A percentile compares a stretch with the other conserved stretches of the same genome.
phyloP scores from a whole-genome alignment of 2,113 vertebrate species.

The Ginglymostoma cirratum region DNA sequence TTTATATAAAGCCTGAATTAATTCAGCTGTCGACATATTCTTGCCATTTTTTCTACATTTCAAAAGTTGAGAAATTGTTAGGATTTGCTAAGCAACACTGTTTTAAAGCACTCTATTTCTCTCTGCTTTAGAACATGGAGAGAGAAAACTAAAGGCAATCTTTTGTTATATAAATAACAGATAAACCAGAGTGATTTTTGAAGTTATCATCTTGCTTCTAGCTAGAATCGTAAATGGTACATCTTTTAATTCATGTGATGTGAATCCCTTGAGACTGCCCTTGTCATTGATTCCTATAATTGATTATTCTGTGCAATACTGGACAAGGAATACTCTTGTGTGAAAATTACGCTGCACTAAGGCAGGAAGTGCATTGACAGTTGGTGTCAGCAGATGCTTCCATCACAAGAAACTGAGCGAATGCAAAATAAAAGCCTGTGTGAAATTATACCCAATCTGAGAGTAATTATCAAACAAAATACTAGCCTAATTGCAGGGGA shows the following conservation, averaged over 20 bases:
- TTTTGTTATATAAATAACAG: background rate
- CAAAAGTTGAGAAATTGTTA: background rate
- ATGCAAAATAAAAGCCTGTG: slow-evolving; percentile 1
- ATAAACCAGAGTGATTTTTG: background rate
- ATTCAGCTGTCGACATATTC: background rate
- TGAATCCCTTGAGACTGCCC: background rate
- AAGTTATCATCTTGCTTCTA: background rate
- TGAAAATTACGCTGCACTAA: background rate
- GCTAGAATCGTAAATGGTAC: background rate
- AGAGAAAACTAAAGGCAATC: background rate
- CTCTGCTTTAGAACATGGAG: background rate
- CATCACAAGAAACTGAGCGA: background rate
- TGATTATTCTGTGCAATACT: background rate
- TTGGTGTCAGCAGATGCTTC: background rate
- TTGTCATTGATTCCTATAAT: background rate
- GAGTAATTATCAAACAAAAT: background rate
- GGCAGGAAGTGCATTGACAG: background rate
- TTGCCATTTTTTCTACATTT: background rate
- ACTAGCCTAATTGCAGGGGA: background rate
- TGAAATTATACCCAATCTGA: background rate
- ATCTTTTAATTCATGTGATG: background rate
- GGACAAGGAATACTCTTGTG: slow-evolving; percentile 5
- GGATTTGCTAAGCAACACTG: background rate
- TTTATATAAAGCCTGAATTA: background rate
- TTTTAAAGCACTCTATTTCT: background rate